phyloP scores from a whole-genome alignment of 2,113 vertebrate species.

The Archocentrus centrarchus region DNA sequence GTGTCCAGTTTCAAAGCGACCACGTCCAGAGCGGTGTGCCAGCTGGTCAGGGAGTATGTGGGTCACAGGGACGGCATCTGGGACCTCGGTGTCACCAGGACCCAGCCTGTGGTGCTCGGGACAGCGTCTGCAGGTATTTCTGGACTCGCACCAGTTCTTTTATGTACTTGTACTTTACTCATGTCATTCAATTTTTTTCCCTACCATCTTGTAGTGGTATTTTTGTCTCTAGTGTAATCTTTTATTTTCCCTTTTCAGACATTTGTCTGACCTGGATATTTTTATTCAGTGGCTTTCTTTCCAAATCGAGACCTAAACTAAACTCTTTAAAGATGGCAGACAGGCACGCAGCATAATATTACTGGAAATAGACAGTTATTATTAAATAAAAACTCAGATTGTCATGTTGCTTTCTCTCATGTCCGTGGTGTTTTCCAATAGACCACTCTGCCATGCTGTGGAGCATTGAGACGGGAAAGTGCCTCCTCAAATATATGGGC shows the following conservation, averaged over 20 bases:
- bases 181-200: not conserved
- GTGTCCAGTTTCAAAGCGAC: slow-evolving; percentile 99
- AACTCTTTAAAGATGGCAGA: not conserved
- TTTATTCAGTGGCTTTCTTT: not conserved
- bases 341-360: not conserved
- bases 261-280: too few species aligned
- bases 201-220: rapidly evolving
- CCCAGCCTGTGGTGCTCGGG: slow-evolving; percentile 91
- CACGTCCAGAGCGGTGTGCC: slow-evolving; percentile 94
- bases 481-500: slow-evolving; percentile 92
- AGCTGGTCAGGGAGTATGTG: slow-evolving; percentile 92
- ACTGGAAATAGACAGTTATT: not conserved
- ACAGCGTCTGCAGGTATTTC: slow-evolving; percentile 92
- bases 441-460: slow-evolving; percentile 96
- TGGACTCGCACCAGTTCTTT: not conserved
- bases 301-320: not conserved
- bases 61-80: slow-evolving; percentile 97
- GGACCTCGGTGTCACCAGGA: slow-evolving; percentile 92
- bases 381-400: not conserved
- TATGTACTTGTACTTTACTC: not conserved
- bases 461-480: slow-evolving; percentile 98
- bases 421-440: slow-evolving; percentile 39
- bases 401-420: not conserved
- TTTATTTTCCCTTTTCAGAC: not conserved
- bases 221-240: not conserved